Evolutionary conservation across 2,797 vertebrate genomes (phyloP).

Genomic region (Clarias platycephalus): DNA sequence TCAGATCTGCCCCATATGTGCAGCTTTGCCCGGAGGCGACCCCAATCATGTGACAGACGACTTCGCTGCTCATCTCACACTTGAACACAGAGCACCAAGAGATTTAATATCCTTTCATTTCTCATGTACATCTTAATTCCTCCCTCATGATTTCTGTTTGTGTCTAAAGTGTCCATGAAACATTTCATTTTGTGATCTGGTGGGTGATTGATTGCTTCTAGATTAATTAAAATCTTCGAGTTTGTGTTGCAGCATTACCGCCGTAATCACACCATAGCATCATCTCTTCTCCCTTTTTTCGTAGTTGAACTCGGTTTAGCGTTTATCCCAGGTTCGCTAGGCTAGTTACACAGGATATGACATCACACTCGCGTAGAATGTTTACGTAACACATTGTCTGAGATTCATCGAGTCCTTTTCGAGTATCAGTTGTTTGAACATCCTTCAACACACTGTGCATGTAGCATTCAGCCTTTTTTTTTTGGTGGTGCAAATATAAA

Average conservation of each 20-base stretch:
- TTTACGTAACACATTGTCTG: neutral
- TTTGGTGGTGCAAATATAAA: neutral
- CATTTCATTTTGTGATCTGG: neutral
- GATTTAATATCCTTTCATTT: constrained; percentile 97
- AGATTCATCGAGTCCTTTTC: neutral
- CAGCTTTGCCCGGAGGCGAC: constrained; percentile 97
- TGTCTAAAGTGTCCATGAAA: neutral
- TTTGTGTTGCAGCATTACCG: neutral
- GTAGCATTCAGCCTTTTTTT: neutral
- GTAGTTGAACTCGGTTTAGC: too few species aligned
- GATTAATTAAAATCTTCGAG: neutral
- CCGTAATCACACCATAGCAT: neutral
- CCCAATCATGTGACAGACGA: constrained; percentile 99
- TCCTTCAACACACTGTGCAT: neutral
- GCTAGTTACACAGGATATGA: neutral
- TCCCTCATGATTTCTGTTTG: neutral
- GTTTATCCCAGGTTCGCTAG: neutral
- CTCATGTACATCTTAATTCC: neutral
- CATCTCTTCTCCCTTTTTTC: too few species aligned
- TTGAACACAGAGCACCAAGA: constrained; percentile 99
- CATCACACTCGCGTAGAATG: too few species aligned
- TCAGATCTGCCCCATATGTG: constrained; percentile 99
- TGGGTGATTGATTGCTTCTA: neutral
- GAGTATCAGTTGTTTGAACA: neutral
- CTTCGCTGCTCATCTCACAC: constrained; percentile 98